Percentiles rank a stretch among this genome's conserved stretches.
Evolutionary conservation across 2,797 vertebrate genomes (phyloP).

Genomic region (Poliocrania exsul): DNA sequence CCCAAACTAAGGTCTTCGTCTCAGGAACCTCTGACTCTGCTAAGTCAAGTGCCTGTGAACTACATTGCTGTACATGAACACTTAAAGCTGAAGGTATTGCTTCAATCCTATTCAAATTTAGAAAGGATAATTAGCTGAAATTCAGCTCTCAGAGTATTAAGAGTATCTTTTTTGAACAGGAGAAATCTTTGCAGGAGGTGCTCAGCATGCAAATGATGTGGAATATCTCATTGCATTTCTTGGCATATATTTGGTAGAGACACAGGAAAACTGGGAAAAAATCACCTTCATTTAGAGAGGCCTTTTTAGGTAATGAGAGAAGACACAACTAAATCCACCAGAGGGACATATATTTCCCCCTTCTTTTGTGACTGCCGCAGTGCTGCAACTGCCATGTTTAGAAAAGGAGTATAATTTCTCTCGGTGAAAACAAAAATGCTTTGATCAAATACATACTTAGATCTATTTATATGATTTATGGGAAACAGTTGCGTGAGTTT

Average conservation of each 20-base stretch:
- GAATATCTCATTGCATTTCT: not conserved
- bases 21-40: not conserved
- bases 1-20: not conserved
- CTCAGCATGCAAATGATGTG: not conserved
- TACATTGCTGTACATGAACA: not conserved
- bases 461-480: not conserved
- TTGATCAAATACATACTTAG: not conserved
- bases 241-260: not conserved
- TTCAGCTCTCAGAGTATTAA: not conserved
- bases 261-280: not conserved
- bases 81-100: not conserved
- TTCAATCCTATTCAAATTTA: not conserved
- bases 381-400: not conserved
- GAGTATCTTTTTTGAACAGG: not conserved
- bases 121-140: not conserved
- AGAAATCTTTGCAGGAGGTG: not conserved
- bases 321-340: not conserved
- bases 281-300: not conserved
- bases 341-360: not conserved
- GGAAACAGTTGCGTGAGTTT: not conserved
- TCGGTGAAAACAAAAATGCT: not conserved
- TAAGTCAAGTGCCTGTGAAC: not conserved
- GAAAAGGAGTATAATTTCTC: not conserved
- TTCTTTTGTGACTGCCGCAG: not conserved
- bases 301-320: not conserved